Conservation (phyloP, 2,888 invertebrate genomes). For the Cylloceria caligata region DNA sequence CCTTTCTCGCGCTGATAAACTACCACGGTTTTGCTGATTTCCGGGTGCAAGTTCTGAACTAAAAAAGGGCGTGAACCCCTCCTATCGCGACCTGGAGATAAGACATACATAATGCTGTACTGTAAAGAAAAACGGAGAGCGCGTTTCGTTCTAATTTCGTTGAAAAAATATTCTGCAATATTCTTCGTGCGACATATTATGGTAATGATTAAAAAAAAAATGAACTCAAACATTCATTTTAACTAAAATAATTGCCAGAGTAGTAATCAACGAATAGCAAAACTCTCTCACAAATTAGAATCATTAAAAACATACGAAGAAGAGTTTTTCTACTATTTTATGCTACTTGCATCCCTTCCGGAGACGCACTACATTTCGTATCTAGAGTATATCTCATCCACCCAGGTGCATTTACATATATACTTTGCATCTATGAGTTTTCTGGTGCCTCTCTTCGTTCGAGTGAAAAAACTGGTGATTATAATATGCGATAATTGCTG, state of each 20-base stretch:
- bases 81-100: slow-evolving; percentile 51
- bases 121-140: slow-evolving; percentile 1
- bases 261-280: background rate
- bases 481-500: background rate
- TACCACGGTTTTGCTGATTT: slow-evolving; percentile 30
- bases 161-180: background rate
- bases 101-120: slow-evolving; percentile 28
- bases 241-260: background rate
- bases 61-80: slow-evolving; percentile 58
- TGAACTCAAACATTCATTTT: background rate
- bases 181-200: background rate
- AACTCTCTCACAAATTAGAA: background rate
- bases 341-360: too few species aligned
- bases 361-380: background rate
- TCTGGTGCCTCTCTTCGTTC: background rate
- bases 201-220: background rate
- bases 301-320: background rate
- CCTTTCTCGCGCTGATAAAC: slow-evolving; percentile 55
- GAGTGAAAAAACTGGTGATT: background rate
- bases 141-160: background rate
- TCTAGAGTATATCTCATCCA: background rate
- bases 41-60: slow-evolving; percentile 50
- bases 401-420: background rate
- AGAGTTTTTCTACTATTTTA: background rate
- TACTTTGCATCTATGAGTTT: background rate